Evolutionary conservation across 2,888 invertebrate genomes (phyloP).

Genomic region (Strigamia transsilvanica): DNA sequence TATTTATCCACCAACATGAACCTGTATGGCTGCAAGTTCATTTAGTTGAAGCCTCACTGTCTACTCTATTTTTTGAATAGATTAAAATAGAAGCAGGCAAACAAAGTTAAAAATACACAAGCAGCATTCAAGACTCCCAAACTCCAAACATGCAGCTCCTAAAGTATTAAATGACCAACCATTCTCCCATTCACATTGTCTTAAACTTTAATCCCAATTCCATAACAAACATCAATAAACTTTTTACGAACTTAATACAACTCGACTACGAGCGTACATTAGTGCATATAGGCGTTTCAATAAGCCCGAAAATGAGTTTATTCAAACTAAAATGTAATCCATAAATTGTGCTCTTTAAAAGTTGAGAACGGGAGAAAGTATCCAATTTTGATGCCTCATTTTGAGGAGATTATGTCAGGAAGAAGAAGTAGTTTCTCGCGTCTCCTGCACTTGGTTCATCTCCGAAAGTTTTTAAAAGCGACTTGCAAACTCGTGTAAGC

Average conservation of each 20-base stretch:
- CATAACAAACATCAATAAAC: background rate
- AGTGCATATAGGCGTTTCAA: background rate
- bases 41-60: background rate
- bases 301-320: background rate
- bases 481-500: conserved; percentile 35
- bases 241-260: background rate
- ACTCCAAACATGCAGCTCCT: background rate
- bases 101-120: conserved; percentile 20
- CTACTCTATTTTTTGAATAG: conserved; percentile 29
- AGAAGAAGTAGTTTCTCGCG: conserved; percentile 31
- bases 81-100: background rate
- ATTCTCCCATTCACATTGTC: background rate
- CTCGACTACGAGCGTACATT: no score
- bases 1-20: no score
- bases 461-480: conserved; percentile 39
- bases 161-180: background rate
- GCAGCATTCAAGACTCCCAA: background rate
- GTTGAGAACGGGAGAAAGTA: background rate
- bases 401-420: conserved; percentile 33
- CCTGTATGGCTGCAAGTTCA: no score
- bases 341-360: conserved; percentile 5
- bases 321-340: conserved; percentile 18
- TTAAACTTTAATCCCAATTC: background rate
- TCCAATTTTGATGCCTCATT: conserved; percentile 40
- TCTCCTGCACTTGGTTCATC: conserved; percentile 7